These are phyloP conservation scores for Staurois parvus DNA, from an alignment of 2,797 vertebrate species.

Conservation along the genomic window DNA sequence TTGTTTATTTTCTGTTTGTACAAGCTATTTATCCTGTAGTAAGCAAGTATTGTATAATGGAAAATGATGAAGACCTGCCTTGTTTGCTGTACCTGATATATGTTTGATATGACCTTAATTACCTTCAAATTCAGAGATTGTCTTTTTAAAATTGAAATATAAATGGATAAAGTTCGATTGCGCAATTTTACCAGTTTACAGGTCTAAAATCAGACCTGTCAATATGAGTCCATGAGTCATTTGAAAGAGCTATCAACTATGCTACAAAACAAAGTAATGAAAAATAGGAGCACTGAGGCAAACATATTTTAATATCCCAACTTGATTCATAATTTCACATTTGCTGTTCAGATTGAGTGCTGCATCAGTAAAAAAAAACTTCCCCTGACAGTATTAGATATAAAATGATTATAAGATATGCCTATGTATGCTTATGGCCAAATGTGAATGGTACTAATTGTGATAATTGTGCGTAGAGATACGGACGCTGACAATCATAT, in stretches of 20 bases:
- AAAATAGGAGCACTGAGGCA: not conserved
- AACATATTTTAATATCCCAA: not conserved
- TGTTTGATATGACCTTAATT: not conserved
- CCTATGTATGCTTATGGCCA: too few species aligned
- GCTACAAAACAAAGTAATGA: too few species aligned
- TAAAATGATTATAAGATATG: too few species aligned
- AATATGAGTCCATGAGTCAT: not conserved
- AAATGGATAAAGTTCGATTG: not conserved
- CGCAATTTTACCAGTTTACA: too few species aligned
- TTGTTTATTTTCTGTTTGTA: constrained; percentile 10
- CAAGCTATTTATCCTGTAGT: constrained; percentile 11
- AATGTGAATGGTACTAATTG: too few species aligned
- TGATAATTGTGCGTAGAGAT: too few species aligned
- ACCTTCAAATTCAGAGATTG: not conserved
- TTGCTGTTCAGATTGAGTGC: not conserved
- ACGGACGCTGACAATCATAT: too few species aligned
- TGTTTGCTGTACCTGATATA: not conserved
- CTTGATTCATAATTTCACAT: not conserved
- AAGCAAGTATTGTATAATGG: constrained; percentile 1
- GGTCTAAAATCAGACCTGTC: too few species aligned
- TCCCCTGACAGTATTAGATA: too few species aligned
- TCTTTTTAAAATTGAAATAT: too few species aligned
- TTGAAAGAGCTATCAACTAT: not conserved
- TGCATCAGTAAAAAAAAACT: not conserved
- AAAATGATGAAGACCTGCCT: not conserved